phyloP scores from a whole-genome alignment of 1,140 invertebrate genomes.

The Brachionus angularis region DNA sequence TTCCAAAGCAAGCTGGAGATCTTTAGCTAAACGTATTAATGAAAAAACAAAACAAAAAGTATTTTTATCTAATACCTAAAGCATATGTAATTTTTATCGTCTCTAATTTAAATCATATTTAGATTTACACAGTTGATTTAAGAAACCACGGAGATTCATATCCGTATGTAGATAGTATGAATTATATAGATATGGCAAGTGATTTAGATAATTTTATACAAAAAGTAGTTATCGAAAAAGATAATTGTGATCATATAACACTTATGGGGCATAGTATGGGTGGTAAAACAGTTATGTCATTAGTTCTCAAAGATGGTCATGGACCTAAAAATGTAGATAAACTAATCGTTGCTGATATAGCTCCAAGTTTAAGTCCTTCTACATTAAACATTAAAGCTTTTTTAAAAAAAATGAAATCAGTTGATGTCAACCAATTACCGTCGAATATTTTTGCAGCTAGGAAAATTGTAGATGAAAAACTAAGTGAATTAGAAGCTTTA shows the following conservation, averaged over 20 bases:
- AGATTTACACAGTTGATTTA: slow-evolving; percentile 31
- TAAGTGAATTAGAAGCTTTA: neutral
- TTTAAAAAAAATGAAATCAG: slow-evolving; percentile 32
- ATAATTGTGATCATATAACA: slow-evolving; percentile 15
- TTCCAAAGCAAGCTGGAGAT: slow-evolving; percentile 37
- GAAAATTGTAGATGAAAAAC: slow-evolving; percentile 12
- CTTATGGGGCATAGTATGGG: slow-evolving; percentile 44
- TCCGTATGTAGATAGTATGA: slow-evolving; percentile 14
- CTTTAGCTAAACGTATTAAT: slow-evolving; percentile 33
- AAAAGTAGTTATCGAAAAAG: slow-evolving; percentile 12
- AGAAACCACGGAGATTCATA: slow-evolving; percentile 39
- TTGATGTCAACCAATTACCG: neutral
- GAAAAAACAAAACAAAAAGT: slow-evolving; percentile 35
- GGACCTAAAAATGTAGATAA: neutral
- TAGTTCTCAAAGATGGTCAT: neutral
- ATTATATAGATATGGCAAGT: slow-evolving; percentile 11
- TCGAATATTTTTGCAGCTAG: neutral
- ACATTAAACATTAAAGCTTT: slow-evolving; percentile 10
- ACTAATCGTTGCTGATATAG: slow-evolving; percentile 41
- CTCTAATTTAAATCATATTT: neutral
- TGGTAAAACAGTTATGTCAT: slow-evolving; percentile 38
- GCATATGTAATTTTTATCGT: neutral
- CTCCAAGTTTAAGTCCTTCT: slow-evolving; percentile 29
- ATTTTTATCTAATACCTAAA: neutral
- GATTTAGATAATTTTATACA: slow-evolving; percentile 30